Evolutionary conservation across 2,888 invertebrate species (phyloP), one percentile per base, ranked within the genome.

Genomic region (Formica aserva): DNA sequence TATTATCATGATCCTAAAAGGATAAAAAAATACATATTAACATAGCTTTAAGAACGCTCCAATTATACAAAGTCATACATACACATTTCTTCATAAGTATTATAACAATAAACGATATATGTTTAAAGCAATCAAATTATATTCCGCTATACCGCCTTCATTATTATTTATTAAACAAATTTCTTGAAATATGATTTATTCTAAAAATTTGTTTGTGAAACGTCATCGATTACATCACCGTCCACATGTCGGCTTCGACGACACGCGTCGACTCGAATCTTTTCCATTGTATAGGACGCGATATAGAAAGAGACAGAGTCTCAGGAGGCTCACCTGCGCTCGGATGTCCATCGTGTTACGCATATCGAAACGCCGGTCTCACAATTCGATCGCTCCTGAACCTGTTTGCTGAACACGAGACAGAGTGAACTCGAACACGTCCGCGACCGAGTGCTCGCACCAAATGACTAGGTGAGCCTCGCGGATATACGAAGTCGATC

Each of bases 311-410:
- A 41, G 1, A 29, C n/a, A 8, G n/a, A 13, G 35, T 60, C n/a
- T 69, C 32, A 45, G 13, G 26, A 80, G 26, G 60, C 92, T 91
- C 87, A 92, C 92, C 87, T 91, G 92, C 29, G 87, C 85, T 48
- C 87, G 88, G 86, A 92, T 92, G 89, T 92, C 91, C 88, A 92
- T 92, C 45, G 62, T 86, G 75, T 69, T 81, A 65, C 80, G 84
- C 77, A 83, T 77, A 38, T 38, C 82, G 71, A 75, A 80, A 78
- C 18, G 48, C 83, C 76, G 82, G 83, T 82, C 75, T 84, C 81
- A 85, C 80, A 87, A 82, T 81, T 85, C 55, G 75, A 48, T 80
- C 67, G 57, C 62, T 87, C 57, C 9, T 15, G 81, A 82, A 81
- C 86, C 66, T 67, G 83, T 66, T 76, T 76, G 88, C 81, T 74